Conservation (phyloP, 1,140 invertebrate species). For the Drosophila azteca region DNA sequence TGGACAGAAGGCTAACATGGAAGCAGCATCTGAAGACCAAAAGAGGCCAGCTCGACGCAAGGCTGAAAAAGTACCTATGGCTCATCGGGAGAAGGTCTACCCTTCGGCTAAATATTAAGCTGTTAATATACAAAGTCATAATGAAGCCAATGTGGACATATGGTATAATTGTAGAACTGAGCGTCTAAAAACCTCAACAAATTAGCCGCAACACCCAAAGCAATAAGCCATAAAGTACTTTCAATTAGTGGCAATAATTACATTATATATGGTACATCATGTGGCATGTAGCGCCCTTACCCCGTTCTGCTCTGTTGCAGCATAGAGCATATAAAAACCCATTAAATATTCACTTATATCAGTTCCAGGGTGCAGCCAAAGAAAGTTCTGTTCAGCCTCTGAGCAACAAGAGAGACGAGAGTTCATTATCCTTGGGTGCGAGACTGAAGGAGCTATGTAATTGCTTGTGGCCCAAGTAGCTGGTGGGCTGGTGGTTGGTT, state of each 20-base stretch:
- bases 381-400: not conserved
- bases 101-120: too few relatives aligned
- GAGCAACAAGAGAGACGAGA: not conserved
- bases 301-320: not conserved
- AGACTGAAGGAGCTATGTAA: conserved; percentile 13
- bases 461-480: conserved; percentile 35
- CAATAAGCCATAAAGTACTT: conserved; percentile 34
- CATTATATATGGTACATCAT: not conserved
- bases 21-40: too few relatives aligned
- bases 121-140: too few relatives aligned
- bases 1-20: too few relatives aligned
- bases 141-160: too few relatives aligned
- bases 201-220: not conserved
- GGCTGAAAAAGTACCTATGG: too few relatives aligned
- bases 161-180: too few relatives aligned
- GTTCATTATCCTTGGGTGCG: conserved; percentile 34
- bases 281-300: too few relatives aligned
- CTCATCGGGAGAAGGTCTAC: too few relatives aligned
- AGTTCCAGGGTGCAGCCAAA: not conserved
- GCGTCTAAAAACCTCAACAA: not conserved
- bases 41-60: too few relatives aligned
- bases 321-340: not conserved
- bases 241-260: conserved; percentile 36
- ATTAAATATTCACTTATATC: conserved; percentile 29
- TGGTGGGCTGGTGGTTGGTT: too few relatives aligned